Evolutionary conservation across 2,888 invertebrate species (phyloP).

Genomic region (Meganola albula): DNA sequence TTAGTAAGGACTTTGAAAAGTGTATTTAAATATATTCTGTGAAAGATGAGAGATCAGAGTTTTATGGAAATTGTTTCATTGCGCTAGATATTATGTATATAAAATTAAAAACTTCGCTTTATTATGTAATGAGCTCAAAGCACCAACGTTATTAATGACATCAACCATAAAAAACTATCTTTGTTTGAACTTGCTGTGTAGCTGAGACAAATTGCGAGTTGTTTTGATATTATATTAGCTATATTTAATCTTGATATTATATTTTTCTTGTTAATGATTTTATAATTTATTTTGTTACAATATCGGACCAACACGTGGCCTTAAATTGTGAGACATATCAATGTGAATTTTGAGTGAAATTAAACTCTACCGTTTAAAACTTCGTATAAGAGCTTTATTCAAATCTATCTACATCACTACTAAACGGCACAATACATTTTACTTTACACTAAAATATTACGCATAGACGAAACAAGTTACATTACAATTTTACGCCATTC

Average conservation of each 20-base stretch:
- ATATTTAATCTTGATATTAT: constrained; percentile 21
- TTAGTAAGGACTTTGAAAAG: too few species aligned
- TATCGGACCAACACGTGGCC: constrained; percentile 37
- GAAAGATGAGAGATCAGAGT: too few species aligned
- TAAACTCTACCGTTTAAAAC: constrained; percentile 34
- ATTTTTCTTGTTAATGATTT: constrained; percentile 26
- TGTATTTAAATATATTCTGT: too few species aligned
- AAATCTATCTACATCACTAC: constrained; percentile 37
- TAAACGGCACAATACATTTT: constrained; percentile 34
- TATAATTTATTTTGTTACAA: constrained; percentile 28
- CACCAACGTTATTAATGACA: too few species aligned
- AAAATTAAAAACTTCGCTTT: too few species aligned
- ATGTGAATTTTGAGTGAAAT: constrained; percentile 21
- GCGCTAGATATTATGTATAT: too few species aligned
- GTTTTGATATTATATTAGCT: constrained; percentile 17
- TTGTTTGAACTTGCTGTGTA: constrained; percentile 10
- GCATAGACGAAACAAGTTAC: constrained; percentile 28
- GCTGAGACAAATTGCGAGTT: too few species aligned
- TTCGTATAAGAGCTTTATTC: constrained; percentile 44
- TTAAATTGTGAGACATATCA: constrained; percentile 36
- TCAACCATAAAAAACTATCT: too few species aligned
- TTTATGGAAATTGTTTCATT: too few species aligned
- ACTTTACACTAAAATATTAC: constrained; percentile 37
- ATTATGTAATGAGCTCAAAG: too few species aligned
- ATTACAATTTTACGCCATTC: constrained; percentile 52